A percentile compares a stretch with the other conserved stretches of the same genome.
Evolutionary conservation across 2,113 vertebrate species (phyloP).

Genomic region (Grammomys surdaster): DNA sequence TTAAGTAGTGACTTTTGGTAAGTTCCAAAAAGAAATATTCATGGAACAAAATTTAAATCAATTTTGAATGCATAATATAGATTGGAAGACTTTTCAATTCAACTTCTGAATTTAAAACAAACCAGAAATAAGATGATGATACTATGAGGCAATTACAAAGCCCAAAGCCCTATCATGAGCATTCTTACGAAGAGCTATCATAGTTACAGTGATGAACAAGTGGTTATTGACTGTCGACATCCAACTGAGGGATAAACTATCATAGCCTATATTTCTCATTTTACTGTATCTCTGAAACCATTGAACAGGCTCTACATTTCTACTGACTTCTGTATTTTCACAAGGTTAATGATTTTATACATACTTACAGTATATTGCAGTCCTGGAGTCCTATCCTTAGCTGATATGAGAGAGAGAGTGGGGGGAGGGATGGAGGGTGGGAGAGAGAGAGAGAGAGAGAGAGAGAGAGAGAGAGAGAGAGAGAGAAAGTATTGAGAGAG

Average conservation of each 20-base stretch:
- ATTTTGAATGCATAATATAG: not conserved
- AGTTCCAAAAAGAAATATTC: not conserved
- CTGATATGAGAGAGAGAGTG: not conserved
- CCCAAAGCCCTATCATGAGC: not conserved
- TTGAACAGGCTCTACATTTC: not conserved
- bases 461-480: not conserved
- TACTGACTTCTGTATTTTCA: not conserved
- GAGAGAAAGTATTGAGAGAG: not conserved
- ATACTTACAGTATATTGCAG: not conserved
- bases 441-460: not conserved
- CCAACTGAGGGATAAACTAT: not conserved
- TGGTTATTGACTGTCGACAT: not conserved
- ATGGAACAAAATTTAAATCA: not conserved
- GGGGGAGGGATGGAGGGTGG: no score
- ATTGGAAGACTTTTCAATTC: not conserved
- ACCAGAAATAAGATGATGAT: not conserved
- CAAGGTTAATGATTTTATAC: not conserved
- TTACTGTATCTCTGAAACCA: not conserved
- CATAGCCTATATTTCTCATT: not conserved
- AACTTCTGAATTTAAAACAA: not conserved
- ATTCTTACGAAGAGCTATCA: not conserved
- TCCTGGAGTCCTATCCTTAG: not conserved
- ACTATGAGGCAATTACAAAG: no score
- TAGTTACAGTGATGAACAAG: not conserved
- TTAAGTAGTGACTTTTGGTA: not conserved